Conservation (phyloP, 2,888 invertebrate genomes). For the Amphiduros pacificus region DNA sequence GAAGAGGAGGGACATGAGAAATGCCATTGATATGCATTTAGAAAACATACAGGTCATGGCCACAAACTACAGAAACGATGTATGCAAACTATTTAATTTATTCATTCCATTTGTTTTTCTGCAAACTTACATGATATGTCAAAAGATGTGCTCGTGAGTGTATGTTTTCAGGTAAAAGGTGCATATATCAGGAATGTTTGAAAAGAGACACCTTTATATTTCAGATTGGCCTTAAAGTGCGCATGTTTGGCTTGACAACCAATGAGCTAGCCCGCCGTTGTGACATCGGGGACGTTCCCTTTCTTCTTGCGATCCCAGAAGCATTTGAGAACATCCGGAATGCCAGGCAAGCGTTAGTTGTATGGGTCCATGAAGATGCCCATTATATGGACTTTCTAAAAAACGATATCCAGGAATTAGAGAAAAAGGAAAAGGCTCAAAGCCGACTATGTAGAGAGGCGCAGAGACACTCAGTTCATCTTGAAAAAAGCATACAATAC, state of each 20-base stretch:
- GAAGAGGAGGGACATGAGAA: constrained; percentile 38
- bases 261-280: constrained; percentile 38
- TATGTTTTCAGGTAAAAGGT: too few species aligned
- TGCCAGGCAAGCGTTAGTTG: constrained; percentile 35
- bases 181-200: too few species aligned
- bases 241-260: constrained; percentile 40
- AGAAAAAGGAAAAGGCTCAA: constrained; percentile 34
- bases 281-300: constrained; percentile 40
- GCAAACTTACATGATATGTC: too few species aligned
- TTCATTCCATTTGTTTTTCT: too few species aligned
- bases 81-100: too few species aligned
- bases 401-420: constrained; percentile 41
- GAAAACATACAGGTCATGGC: constrained; percentile 41
- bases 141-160: too few species aligned
- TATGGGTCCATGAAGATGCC: constrained; percentile 46
- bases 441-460: constrained; percentile 32
- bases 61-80: constrained; percentile 14
- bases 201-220: too few species aligned
- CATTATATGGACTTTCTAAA: constrained; percentile 42
- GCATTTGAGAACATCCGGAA: constrained; percentile 45
- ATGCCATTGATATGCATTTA: constrained; percentile 36
- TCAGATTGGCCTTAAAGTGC: constrained; percentile 35
- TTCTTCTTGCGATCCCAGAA: constrained; percentile 43
- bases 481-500: constrained; percentile 39
- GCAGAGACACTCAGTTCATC: constrained; percentile 36